These are phyloP conservation scores for Nesoenas mayeri DNA, from an alignment of 2,113 vertebrate genomes.

Conservation along the genomic window DNA sequence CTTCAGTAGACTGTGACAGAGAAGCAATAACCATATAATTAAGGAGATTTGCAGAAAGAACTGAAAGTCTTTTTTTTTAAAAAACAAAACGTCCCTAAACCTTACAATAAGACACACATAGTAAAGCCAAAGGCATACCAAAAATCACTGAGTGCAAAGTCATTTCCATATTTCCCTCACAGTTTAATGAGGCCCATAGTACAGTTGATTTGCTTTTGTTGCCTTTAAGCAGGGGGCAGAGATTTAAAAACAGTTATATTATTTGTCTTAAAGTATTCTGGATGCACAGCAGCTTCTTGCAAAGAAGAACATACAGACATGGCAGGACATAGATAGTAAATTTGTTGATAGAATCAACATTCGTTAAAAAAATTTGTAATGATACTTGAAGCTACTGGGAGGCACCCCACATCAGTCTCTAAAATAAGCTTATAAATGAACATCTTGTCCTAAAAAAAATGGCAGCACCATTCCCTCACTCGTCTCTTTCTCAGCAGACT, in stretches of 20 bases:
- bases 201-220: background rate
- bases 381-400: background rate
- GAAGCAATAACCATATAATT: constrained; percentile 24
- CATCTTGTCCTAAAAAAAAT: background rate
- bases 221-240: background rate
- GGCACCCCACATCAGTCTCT: background rate
- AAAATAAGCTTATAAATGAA: background rate
- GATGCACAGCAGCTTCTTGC: background rate
- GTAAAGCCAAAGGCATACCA: background rate
- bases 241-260: background rate
- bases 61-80: background rate
- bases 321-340: background rate
- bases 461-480: background rate
- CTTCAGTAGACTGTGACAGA: constrained; percentile 39
- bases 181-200: background rate
- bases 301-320: background rate
- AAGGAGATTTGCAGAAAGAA: background rate
- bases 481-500: background rate
- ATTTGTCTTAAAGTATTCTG: background rate
- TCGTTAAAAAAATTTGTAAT: background rate
- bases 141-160: background rate
- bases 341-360: background rate
- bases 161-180: background rate
- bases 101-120: background rate
- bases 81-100: background rate